Evolutionary conservation across 2,888 invertebrate species (phyloP).

Genomic region (Pedicia rivosa): DNA sequence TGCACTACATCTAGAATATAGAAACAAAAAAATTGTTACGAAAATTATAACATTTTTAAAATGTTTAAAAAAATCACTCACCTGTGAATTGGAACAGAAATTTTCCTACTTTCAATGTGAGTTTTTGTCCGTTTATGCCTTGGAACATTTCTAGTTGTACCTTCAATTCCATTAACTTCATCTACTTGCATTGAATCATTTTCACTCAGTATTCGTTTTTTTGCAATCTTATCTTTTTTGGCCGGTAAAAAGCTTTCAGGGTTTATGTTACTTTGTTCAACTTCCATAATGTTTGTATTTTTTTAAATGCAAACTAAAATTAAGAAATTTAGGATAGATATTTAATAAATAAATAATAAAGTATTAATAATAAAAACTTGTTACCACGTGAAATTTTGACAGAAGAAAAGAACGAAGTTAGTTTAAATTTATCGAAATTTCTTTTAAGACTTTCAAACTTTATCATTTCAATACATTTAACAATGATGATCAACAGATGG

Average conservation of each 20-base stretch:
- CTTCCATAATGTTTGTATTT: slow-evolving; percentile 19
- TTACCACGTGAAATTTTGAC: too few relatives aligned
- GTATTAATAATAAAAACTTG: too few relatives aligned
- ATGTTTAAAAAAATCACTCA: slow-evolving; percentile 17
- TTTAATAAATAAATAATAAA: too few relatives aligned
- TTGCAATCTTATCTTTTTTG: slow-evolving; percentile 16
- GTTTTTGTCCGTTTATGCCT: slow-evolving; percentile 35
- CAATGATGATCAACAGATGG: too few relatives aligned
- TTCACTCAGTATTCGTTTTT: slow-evolving; percentile 23
- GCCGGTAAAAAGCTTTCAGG: slow-evolving; percentile 19
- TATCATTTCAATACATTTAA: too few relatives aligned
- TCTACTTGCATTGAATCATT: slow-evolving; percentile 51
- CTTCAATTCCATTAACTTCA: slow-evolving; percentile 45
- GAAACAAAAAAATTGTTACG: too few relatives aligned
- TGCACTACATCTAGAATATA: slow-evolving; percentile 63
- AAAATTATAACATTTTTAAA: background rate
- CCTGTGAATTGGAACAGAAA: slow-evolving; percentile 84
- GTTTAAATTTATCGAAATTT: too few relatives aligned
- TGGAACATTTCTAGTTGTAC: slow-evolving; percentile 28
- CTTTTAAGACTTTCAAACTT: too few relatives aligned
- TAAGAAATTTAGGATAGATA: too few relatives aligned
- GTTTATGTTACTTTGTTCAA: slow-evolving; percentile 21
- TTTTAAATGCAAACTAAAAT: too few relatives aligned
- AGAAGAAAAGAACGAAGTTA: too few relatives aligned
- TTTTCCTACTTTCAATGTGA: slow-evolving; percentile 46